Percentiles rank a stretch among this genome's conserved stretches.
These are phyloP conservation scores for Marmota flaviventris DNA, from an alignment of 2,113 vertebrate genomes.

Conservation along the genomic window DNA sequence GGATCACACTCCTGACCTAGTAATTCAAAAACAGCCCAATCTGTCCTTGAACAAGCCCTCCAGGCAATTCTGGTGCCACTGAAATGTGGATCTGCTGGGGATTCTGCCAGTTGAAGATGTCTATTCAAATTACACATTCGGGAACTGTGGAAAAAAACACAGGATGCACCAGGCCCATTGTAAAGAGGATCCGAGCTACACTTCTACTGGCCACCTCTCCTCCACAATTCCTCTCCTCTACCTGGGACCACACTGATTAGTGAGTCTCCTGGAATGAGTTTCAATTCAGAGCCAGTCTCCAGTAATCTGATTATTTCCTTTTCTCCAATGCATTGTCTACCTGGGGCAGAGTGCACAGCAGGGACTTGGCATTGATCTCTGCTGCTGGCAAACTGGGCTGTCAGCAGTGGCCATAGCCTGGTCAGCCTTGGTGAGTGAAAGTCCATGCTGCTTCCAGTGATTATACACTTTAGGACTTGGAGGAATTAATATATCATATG, in stretches of 20 bases:
- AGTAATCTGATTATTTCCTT: constrained; percentile 17
- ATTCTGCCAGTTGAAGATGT: neutral
- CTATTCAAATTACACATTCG: neutral
- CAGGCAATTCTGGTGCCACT: neutral
- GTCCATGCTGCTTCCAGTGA: neutral
- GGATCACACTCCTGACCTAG: neutral
- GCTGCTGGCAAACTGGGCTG: neutral
- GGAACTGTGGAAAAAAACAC: neutral
- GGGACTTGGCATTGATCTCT: neutral
- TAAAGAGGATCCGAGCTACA: neutral
- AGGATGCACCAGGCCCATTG: neutral
- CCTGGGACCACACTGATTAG: neutral
- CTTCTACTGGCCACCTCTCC: neutral
- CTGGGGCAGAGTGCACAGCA: no score
- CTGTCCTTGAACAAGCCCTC: neutral
- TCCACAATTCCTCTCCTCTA: neutral
- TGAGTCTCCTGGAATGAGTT: neutral
- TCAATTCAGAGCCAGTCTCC: neutral
- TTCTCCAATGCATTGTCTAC: neutral
- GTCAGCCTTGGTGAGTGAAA: neutral
- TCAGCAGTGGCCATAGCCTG: neutral
- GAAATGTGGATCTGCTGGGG: neutral
- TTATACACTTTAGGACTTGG: neutral
- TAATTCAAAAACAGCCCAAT: neutral
- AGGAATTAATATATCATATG: neutral